Base-by-base conservation (phyloP, 2,797 vertebrate genomes). In the Novumbra hubbsi region DNA sequence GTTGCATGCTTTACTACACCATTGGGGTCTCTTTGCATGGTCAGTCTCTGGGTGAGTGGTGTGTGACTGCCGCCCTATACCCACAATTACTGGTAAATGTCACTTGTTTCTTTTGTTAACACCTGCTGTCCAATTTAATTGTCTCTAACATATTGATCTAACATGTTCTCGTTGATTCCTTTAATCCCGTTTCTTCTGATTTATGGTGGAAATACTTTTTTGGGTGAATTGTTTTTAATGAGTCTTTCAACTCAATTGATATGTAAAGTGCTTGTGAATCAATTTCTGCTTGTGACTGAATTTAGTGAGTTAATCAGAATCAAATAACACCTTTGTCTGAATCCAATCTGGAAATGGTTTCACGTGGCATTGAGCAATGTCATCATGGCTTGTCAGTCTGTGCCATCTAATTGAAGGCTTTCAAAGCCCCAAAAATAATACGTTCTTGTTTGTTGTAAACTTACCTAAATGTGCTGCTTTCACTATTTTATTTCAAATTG, bases 1-100 rank as follows among this genome's bases (percentile, higher is more conserved):
- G 88, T 73, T 90, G 90, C 90, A 90, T 91, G 21, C 21, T 57
- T 57, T 57, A 57, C 21, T 24, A 9, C 55, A 57, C 55, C 55
- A 57, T 21, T 5, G 55, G 55, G 21, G 28, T 64, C 14, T 30
- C 62, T 62, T 28, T 64, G 85, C 81, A 80, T 89, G 82, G 73
- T 63, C 73, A 28, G 64, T 68, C 14, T 72, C 19, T 68, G 34
- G 49, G 76, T 76, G 70, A 60, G n/a, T 55, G 21, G 24, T 60
- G 55, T 57, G 21, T 14, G 9, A 24, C 55, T 24, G 55, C 55
- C 30, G 81, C 73, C 72, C 41, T 15, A 27, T 68, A 30, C n/a
- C 72, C 63, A 30, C 27, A 64, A 64, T 17, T 32, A 74, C 68
- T 52, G n/a, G 55, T 64, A 63, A 72, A 21, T 71, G 21, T 12